Conservation (phyloP, 2,113 vertebrate species). For the Bujurquina vittata region DNA sequence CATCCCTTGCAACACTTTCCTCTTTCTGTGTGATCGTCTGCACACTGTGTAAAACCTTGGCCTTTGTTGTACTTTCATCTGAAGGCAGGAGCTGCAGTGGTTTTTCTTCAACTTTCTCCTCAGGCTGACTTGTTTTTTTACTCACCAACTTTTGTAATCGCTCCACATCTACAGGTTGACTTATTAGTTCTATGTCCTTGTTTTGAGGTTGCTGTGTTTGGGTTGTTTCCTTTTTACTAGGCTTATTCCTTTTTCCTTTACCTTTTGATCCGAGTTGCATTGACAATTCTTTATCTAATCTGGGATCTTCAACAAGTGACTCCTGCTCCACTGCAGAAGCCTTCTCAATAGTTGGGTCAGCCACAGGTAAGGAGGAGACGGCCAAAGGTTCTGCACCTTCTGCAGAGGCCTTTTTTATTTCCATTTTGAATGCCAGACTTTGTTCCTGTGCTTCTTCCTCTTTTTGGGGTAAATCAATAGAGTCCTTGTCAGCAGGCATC, state of each 20-base stretch:
- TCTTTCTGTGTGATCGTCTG: constrained; percentile 7
- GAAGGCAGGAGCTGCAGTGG: not conserved
- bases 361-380: constrained; percentile 5
- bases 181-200: constrained; percentile 5
- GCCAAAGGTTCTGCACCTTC: constrained; percentile 9
- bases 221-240: constrained; percentile 4
- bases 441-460: constrained; percentile 28
- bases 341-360: not conserved
- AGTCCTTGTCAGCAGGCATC: constrained; percentile 40
- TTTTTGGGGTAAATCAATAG: constrained; percentile 43
- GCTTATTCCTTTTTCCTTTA: constrained; percentile 1
- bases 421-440: constrained; percentile 14
- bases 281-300: constrained; percentile 5
- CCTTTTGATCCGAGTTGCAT: not conserved
- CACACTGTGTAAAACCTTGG: not conserved
- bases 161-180: not conserved
- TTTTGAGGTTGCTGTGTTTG: not conserved
- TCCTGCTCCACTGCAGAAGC: not conserved
- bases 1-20: not conserved
- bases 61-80: constrained; percentile 18
- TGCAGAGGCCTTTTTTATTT: constrained; percentile 18
- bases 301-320: not conserved
- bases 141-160: not conserved
- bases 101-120: constrained; percentile 24
- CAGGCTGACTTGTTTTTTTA: not conserved